Evolutionary conservation across 2,888 invertebrate genomes (phyloP).

Genomic region (Nymphalis urticae): DNA sequence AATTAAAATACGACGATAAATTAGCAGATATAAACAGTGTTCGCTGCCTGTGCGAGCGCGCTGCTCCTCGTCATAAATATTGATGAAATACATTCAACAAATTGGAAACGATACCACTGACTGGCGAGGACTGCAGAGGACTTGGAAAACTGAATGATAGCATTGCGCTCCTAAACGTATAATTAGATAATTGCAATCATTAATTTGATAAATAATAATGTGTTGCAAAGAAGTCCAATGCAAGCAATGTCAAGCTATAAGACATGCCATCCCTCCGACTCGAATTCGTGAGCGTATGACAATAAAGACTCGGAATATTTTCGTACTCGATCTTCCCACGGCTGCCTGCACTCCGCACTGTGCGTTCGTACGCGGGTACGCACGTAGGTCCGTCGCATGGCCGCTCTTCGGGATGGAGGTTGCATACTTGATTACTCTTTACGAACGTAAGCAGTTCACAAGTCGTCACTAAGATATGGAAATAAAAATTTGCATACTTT

Average conservation of each 20-base stretch:
- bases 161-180: background rate
- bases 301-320: conserved; percentile 26
- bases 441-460: background rate
- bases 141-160: background rate
- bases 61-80: background rate
- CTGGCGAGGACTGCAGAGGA: too few species aligned
- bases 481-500: background rate
- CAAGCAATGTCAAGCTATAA: background rate
- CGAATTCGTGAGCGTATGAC: conserved; percentile 29
- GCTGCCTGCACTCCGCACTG: background rate
- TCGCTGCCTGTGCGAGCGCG: background rate
- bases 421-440: conserved; percentile 4
- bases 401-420: background rate
- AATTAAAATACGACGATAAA: conserved; percentile 77
- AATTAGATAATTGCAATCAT: conserved; percentile 1
- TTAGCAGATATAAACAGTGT: conserved; percentile 54
- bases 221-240: conserved; percentile 9
- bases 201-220: conserved; percentile 19
- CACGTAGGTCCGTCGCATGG: background rate
- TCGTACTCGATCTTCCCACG: conserved; percentile 22
- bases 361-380: background rate
- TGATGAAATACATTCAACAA: conserved; percentile 9
- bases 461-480: background rate
- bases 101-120: background rate
- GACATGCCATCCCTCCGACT: conserved; percentile 17